Base-by-base conservation (phyloP, 2,113 vertebrate species). In the Antidorcas marsupialis region DNA sequence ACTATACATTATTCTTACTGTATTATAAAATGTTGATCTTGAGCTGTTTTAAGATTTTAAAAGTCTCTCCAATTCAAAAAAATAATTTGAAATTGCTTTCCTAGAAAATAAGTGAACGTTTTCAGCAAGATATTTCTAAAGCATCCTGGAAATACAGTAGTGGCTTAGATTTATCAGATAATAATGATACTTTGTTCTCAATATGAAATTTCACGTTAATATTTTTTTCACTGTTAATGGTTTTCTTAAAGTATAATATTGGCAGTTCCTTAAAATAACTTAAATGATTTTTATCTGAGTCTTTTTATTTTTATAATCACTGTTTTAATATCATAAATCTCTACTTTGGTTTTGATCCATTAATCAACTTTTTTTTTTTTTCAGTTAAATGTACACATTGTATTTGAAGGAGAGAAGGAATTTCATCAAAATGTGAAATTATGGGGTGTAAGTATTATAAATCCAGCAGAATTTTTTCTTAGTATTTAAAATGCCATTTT, bases 331-430 rank as follows among this genome's bases (percentile, higher is more conserved):
- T 84, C 45, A 5, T 60, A 59, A 89, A 30, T 62, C 30, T 91
- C 95, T 7, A 17, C 1, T 93, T 62, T 86, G 64, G 62, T 78
- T 94, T 83, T 93, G 52, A 60, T 92, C 16, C 92, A 1, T 95
- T 90, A 97, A 55, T 60, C 64, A 85, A 14, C 28, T 91, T 71
- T 71, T 71, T 71, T 16, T 82, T 57, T 95, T 92, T 98, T 98
- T 87, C 97, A 99, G 99, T 97, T 99, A 97, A 99, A 99, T 98
- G 99, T 99, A 45, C 99, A 99, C 91, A 98, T 99, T 96, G 98
- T 99, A 96, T 99, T 99, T 98, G 99, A 99, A 98, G 99, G 99
- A 86, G 99, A 99, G 93, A 99, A 99, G 96, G 99, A 99, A 98
- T 99, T 99, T 98, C 98, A 99, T 98, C 99, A 99, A 98, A 99